Base-by-base conservation (phyloP, 2,888 invertebrate species). In the Monoplex corrugatus region DNA sequence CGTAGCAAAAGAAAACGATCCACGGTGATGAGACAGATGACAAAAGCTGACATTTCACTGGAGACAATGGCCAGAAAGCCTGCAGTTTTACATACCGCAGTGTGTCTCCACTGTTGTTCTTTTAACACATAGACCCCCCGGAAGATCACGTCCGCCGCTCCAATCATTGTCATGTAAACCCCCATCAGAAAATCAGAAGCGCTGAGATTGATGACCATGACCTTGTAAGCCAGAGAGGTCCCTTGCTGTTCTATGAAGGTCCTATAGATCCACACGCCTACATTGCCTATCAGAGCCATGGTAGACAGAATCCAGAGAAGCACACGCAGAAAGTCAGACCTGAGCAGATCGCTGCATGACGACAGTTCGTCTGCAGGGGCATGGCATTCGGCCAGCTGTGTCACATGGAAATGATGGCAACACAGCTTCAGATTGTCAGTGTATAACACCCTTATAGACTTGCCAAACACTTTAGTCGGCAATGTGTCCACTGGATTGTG, bases 1-100 rank as follows among this genome's bases (percentile, higher is more conserved):
- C 97, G 97, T 68, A 97, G 97, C 0, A 97, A 97, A 91, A 97
- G 96, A 92, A 97, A 96, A 28, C 97, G 96, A 94, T 97, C 97
- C 96, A 97, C 96, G 0, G 97, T 97, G 88, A 97, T 97, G 90
- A 97, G 57, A 23, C 57, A 57, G 57, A 57, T 57, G 57, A 57
- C 23, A 23, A 57, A 57, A 23, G 57, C 57, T 23, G 57, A 57
- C 57, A 57, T 23, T 23, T 57, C 57, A 23, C 57, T 57, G 57
- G 57, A 57, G 16, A 57, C 16, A 13, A 57, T 13, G 2, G 57
- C 57, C 57, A 57, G 57, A 23, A 57, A 57, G 57, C 57, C 94
- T 6, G 93, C 92, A 84, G 93, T 3, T 40, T 91, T 88, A 87
- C 94, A 94, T 16, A 87, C 82, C 5, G 32, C 35, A 32, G 92